phyloP scores from a whole-genome alignment of 2,797 vertebrate species.

The Tinamus major region DNA sequence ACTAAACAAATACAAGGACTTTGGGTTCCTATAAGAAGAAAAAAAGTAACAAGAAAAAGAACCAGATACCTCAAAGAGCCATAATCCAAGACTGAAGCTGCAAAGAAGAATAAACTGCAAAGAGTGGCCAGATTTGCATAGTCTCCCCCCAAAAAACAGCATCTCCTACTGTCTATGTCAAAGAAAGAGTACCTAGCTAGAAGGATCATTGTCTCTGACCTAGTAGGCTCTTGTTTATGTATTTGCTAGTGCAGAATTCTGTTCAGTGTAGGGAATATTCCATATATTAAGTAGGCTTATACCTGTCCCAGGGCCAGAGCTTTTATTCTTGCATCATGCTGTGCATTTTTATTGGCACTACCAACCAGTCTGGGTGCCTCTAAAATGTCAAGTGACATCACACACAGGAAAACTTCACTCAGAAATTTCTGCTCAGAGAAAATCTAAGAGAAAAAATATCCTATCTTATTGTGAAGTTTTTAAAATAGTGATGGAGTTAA shows the following conservation, averaged over 20 bases:
- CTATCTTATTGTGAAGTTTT: not conserved
- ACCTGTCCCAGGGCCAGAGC: not conserved
- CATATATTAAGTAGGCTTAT: not conserved
- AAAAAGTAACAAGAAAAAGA: not conserved
- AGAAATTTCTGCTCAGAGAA: not conserved
- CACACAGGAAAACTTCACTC: not conserved
- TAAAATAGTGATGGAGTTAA: constrained; percentile 18
- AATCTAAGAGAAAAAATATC: not conserved
- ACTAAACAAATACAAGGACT: not conserved
- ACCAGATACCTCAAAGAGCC: not conserved
- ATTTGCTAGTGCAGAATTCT: not conserved
- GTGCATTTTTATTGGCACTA: not conserved
- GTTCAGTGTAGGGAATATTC: not conserved
- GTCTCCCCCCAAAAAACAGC: not conserved
- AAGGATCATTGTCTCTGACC: not conserved
- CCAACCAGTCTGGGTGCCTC: not conserved
- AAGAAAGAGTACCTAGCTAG: not conserved
- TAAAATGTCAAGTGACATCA: not conserved
- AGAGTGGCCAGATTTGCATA: not conserved
- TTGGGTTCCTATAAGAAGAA: not conserved
- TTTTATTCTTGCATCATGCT: not conserved
- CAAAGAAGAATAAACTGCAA: not conserved
- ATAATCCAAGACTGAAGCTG: rapidly evolving
- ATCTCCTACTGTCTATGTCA: not conserved
- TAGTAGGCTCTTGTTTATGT: not conserved